A percentile compares a stretch with the other conserved stretches of the same genome.
These are phyloP conservation scores for Ctenomys sociabilis DNA, from an alignment of 2,113 vertebrate genomes.

Conservation along the genomic window DNA sequence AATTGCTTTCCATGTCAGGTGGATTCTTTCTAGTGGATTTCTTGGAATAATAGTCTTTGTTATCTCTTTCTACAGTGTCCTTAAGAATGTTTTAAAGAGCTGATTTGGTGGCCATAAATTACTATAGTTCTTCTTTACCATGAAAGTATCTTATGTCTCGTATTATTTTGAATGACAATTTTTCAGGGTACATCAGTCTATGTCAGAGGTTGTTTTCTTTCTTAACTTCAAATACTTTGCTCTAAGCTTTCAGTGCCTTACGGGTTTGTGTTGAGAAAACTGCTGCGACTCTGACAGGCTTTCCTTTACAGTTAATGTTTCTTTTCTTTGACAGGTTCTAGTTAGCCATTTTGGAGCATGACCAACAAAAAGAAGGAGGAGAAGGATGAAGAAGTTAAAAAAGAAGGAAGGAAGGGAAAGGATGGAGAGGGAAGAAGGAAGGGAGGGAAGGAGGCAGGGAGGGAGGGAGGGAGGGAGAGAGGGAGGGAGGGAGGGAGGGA, in stretches of 20 bases:
- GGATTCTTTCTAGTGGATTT: no score
- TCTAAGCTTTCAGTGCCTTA: background rate
- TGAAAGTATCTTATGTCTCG: background rate
- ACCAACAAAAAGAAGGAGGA: background rate
- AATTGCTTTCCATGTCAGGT: no score
- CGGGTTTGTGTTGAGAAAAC: background rate
- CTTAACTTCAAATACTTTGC: background rate
- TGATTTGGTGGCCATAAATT: background rate
- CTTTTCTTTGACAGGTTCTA: background rate
- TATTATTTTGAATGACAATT: background rate
- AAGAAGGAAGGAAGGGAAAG: background rate
- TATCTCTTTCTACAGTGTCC: no score
- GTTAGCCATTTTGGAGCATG: no score
- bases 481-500: no score
- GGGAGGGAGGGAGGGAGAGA: no score
- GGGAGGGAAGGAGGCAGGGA: no score
- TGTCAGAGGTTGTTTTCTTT: background rate
- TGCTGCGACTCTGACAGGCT: background rate
- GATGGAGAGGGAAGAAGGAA: background rate
- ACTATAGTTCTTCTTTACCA: background rate
- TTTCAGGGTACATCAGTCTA: background rate
- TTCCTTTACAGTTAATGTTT: background rate
- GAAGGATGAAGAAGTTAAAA: background rate
- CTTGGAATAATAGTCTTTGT: no score
- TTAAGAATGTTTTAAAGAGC: background rate